Evolutionary conservation across 2,797 vertebrate genomes (phyloP).

Genomic region (Holocentrus rufus): DNA sequence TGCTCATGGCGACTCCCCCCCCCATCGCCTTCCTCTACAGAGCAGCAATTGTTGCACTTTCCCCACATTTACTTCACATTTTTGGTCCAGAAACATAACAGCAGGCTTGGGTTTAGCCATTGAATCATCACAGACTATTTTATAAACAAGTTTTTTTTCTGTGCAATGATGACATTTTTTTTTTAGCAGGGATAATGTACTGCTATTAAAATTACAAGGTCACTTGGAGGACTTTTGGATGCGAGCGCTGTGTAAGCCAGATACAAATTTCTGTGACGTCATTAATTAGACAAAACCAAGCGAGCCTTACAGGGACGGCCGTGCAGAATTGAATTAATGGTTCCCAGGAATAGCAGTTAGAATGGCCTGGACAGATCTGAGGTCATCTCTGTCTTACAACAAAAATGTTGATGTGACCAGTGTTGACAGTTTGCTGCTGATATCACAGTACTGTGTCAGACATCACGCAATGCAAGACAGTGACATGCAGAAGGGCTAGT

Average conservation of each 20-base stretch:
- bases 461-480: slow-evolving; percentile 4
- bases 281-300: slow-evolving; percentile 65
- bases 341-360: slow-evolving; percentile 64
- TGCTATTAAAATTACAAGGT: slow-evolving; percentile 55
- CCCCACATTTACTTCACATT: slow-evolving; percentile 28
- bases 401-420: not conserved
- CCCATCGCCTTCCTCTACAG: slow-evolving; percentile 11
- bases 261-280: slow-evolving; percentile 46
- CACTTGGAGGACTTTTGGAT: slow-evolving; percentile 65
- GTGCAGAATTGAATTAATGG: slow-evolving; percentile 65
- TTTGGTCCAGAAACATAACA: slow-evolving; percentile 28
- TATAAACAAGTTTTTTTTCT: slow-evolving; percentile 26
- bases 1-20: slow-evolving; percentile 37
- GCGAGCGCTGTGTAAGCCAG: slow-evolving; percentile 7
- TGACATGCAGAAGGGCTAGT: slow-evolving; percentile 9
- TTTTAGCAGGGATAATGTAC: slow-evolving; percentile 11
- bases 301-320: slow-evolving; percentile 58
- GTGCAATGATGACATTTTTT: slow-evolving; percentile 30
- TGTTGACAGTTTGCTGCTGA: slow-evolving; percentile 3
- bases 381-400: slow-evolving; percentile 22
- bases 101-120: slow-evolving; percentile 2
- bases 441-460: slow-evolving; percentile 1
- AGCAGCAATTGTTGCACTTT: slow-evolving; percentile 38
- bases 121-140: too few relatives aligned
- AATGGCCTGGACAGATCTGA: slow-evolving; percentile 39